These are phyloP conservation scores for Gobiocypris rarus DNA, from an alignment of 2,113 vertebrate species.

Conservation along the genomic window DNA sequence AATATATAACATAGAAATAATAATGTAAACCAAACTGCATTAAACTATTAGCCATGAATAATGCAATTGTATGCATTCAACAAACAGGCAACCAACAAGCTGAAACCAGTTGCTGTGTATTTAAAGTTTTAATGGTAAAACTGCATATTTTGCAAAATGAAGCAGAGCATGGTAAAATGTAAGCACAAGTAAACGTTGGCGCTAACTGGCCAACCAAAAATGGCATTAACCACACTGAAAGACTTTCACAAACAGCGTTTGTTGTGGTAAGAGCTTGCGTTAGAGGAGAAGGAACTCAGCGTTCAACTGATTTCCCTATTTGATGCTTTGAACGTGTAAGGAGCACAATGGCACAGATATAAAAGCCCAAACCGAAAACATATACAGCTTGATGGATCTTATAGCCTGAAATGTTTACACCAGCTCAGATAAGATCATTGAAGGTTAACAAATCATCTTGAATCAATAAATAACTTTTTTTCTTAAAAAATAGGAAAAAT, in stretches of 20 bases:
- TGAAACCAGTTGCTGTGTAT: neutral
- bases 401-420: neutral
- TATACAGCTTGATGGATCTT: neutral
- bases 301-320: constrained; percentile 41
- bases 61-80: neutral
- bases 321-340: constrained; percentile 53
- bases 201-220: neutral
- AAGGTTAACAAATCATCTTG: neutral
- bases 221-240: constrained; percentile 35
- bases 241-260: neutral
- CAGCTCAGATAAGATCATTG: neutral
- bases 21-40: neutral
- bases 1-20: constrained; percentile 34
- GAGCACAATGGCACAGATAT: constrained; percentile 2
- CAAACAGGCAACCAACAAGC: neutral
- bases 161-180: neutral
- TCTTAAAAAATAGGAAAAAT: too few species aligned
- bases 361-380: neutral
- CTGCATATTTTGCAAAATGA: too few species aligned
- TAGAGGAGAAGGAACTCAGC: constrained; percentile 17
- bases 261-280: constrained; percentile 29
- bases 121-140: too few species aligned
- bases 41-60: neutral
- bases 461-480: neutral
- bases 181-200: neutral